Percentiles rank a stretch among this genome's conserved stretches.
These are phyloP conservation scores for Silurus aristotelis DNA, from an alignment of 2,797 vertebrate species.

Conservation along the genomic window DNA sequence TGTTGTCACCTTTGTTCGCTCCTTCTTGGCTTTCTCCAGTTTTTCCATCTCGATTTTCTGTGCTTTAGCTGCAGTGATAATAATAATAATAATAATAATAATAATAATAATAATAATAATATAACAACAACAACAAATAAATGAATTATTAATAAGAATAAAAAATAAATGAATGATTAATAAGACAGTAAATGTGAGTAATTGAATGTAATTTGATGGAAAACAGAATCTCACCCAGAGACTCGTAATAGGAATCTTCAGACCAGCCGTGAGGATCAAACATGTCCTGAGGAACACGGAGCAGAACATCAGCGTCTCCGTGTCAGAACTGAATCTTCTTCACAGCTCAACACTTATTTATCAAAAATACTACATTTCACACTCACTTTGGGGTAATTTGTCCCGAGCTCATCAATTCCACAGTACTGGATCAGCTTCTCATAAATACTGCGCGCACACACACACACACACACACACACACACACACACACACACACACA, in stretches of 20 bases:
- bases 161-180: background rate
- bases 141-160: background rate
- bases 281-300: slow-evolving; percentile 80
- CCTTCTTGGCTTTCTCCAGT: slow-evolving; percentile 96
- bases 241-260: slow-evolving; percentile 95
- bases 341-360: too few species aligned
- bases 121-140: background rate
- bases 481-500: background rate
- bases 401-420: slow-evolving; percentile 93
- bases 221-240: slow-evolving; percentile 74
- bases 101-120: background rate
- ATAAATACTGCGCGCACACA: slow-evolving; percentile 81
- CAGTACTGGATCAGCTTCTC: slow-evolving; percentile 99
- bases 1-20: slow-evolving; percentile 89
- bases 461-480: slow-evolving; percentile 2
- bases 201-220: too few species aligned
- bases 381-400: slow-evolving; percentile 93
- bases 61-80: slow-evolving; percentile 82
- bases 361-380: background rate
- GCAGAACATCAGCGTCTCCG: too few species aligned
- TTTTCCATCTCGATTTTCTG: slow-evolving; percentile 99
- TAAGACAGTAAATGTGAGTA: background rate
- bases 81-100: background rate
- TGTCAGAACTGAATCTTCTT: too few species aligned
- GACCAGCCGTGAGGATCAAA: slow-evolving; percentile 98